Base-by-base conservation (phyloP, 2,113 vertebrate species). In the Stegastes partitus region DNA sequence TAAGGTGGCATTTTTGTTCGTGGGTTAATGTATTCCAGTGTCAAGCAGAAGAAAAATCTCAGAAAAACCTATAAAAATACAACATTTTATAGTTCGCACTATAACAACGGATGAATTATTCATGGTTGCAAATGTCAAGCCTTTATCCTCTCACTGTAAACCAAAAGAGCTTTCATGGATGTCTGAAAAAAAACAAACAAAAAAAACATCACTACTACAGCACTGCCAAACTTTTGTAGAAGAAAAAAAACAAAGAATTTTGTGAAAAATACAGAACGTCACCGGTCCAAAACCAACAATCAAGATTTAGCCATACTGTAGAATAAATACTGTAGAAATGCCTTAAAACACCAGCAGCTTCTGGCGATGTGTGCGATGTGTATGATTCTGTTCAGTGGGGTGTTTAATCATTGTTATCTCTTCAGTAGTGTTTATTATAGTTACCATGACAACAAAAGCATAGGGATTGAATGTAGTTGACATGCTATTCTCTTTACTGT, bases 281-380 rank as follows among this genome's bases (percentile, higher is more conserved):
- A 68, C 54, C 37, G 26, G 37, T 61, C 23, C 26, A 73, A 84
- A 93, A 71, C 9, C 72, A 83, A 74, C 51, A 42, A 87, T 80
- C 34, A 86, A 85, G 51, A 73, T 19, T 53, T 59, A 84, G 73
- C 74, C 82, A 84, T 75, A 69, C 65, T 42, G 42, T 81, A 83
- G 71, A 86, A 77, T 45, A 82, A 93, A 87, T 85, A 81, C 74
- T 88, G 75, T 93, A 92, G 89, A 92, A 94, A 93, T 95, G 95
- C 94, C 95, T 96, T 95, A 95, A 93, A 90, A 86, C 93, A 96
- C 91, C 91, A 94, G 93, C 89, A 91, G 91, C 91, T 93, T 89
- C 67, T 88, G 81, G 81, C 77, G 90, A 82, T 92, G 86, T 86
- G 89, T 83, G 81, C 76, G 85, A 84, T 70, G 70, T 89, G 70